A percentile compares a stretch with the other conserved stretches of the same genome.
phyloP scores from a whole-genome alignment of 2,888 invertebrate species.

The Zaprionus lineosus region DNA sequence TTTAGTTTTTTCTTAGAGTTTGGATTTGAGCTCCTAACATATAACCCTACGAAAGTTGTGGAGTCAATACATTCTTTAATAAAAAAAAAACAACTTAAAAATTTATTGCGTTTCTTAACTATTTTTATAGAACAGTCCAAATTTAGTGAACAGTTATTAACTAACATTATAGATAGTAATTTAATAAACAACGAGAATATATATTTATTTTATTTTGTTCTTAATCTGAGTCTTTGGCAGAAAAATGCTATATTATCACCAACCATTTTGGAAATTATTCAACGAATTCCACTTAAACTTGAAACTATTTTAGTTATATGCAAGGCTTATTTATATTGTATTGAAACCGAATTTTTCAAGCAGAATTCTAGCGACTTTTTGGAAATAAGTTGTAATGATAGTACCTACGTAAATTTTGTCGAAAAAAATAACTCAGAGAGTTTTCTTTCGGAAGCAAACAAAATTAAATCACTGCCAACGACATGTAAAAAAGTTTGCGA shows the following conservation, averaged over 20 bases:
- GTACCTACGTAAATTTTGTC: no score
- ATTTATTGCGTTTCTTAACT: constrained; percentile 42
- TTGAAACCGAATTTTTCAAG: constrained; percentile 3
- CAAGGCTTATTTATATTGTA: constrained; percentile 37
- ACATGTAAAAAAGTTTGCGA: constrained; percentile 37
- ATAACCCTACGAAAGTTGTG: constrained; percentile 13
- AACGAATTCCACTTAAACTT: constrained; percentile 16
- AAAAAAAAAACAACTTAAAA: constrained; percentile 16
- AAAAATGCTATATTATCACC: constrained; percentile 18
- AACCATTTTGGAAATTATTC: constrained; percentile 33
- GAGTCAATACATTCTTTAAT: constrained; percentile 21
- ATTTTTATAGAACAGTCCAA: constrained; percentile 38
- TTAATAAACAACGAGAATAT: no score
- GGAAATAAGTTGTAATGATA: no score
- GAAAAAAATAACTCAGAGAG: no score
- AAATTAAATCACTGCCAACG: constrained; percentile 44
- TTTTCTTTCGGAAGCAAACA: no score
- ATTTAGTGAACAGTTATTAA: constrained; percentile 32
- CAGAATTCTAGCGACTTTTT: neutral
- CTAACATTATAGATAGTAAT: constrained; percentile 15
- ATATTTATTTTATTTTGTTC: constrained; percentile 41
- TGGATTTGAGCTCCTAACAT: constrained; percentile 17
- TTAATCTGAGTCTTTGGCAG: constrained; percentile 51
- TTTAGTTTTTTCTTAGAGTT: constrained; percentile 37
- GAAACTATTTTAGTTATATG: constrained; percentile 46